A percentile compares a stretch with the other conserved stretches of the same genome.
Evolutionary conservation across 2,888 invertebrate genomes (phyloP).

Genomic region (Folsomia candida): DNA sequence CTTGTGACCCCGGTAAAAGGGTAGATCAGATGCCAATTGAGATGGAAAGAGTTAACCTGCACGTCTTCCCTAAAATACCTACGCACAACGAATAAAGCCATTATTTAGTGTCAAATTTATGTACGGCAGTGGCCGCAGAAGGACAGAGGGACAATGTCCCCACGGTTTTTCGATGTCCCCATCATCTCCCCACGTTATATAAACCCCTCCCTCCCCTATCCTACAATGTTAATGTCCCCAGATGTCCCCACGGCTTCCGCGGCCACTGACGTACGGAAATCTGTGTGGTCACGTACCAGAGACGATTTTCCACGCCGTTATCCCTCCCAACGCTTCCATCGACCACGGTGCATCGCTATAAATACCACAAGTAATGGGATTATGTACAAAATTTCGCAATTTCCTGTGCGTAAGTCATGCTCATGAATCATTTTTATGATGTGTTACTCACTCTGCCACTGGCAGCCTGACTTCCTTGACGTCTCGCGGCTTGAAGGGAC

Average conservation of each 20-base stretch:
- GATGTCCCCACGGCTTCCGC: too few species aligned
- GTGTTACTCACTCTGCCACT: background rate
- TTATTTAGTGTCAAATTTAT: too few species aligned
- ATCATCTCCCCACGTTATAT: too few species aligned
- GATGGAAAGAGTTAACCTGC: background rate
- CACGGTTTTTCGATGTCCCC: too few species aligned
- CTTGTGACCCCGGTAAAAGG: background rate
- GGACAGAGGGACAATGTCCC: too few species aligned
- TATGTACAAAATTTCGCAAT: background rate
- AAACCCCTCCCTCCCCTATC: too few species aligned
- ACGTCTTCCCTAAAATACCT: background rate
- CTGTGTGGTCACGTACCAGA: conserved; percentile 34
- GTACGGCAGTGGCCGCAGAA: too few species aligned
- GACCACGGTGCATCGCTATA: conserved; percentile 22
- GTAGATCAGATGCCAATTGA: background rate
- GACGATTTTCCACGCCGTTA: conserved; percentile 26
- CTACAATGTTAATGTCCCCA: too few species aligned
- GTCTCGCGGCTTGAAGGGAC: background rate
- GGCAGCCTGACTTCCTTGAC: background rate
- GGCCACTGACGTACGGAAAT: too few species aligned
- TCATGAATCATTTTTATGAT: background rate
- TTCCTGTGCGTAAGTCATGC: background rate
- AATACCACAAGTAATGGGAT: background rate
- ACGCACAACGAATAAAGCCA: too few species aligned
- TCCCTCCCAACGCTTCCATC: conserved; percentile 30